Evolutionary conservation across 2,113 vertebrate species (phyloP), one percentile per base, ranked within the genome.

Genomic region (Athene noctua): DNA sequence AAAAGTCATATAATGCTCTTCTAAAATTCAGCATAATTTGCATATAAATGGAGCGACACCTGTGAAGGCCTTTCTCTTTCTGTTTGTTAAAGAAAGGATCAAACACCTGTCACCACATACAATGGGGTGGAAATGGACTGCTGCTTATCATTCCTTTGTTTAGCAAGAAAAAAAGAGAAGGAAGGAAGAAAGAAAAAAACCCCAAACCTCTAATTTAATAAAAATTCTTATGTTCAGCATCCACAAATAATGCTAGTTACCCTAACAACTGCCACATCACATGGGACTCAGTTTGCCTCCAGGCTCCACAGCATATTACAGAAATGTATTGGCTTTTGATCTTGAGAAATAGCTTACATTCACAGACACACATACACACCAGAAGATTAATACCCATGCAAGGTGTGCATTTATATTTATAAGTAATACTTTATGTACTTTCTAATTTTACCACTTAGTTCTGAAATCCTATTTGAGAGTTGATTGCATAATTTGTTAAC

Each of bases 161-260:
- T 70, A 73, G 22, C 74, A 75, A 94, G 25, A 30, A 71, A 42
- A 51, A 32, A 23, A 78, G 17, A 16, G 10, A 61, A 30, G 22
- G 13, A 67, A 51, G 15, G 32, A 62, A 19, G 42, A 42, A 79
- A 89, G 63, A 96, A 94, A 94, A 34, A 58, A 14, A 58, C 9
- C 40, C 10, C 12, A 80, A 1, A 8, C 27, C 13, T 11, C 10
- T 93, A 75, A 73, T 62, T 88, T 55, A 79, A 91, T 67, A 96
- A 94, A 94, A 51, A 42, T 49, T 74, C 46, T 47, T 84, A 29
- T 3, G 83, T 20, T 88, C 84, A 77, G 79, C 74, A 57, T 65
- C 95, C 87, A 92, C 91, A 96, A 92, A 93, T 71, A 97, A 90
- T 80, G 23, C 71, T 93, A 68, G 87, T 96, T 97, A 88, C 94